Evolutionary conservation across 2,888 invertebrate species (phyloP), one percentile per base, ranked within the genome.

Genomic region (Iphiclides podalirius): DNA sequence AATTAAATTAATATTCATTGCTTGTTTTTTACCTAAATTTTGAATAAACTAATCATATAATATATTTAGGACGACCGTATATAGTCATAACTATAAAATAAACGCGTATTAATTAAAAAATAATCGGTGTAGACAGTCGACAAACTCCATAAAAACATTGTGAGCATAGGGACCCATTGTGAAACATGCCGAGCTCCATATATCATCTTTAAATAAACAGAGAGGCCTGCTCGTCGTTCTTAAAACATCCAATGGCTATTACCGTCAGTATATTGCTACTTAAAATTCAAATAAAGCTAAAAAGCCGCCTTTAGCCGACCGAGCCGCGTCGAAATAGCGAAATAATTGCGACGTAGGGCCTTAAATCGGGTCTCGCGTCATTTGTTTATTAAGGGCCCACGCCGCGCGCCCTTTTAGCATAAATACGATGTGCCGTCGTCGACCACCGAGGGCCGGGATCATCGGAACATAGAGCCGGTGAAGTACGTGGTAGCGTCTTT

Each of bases 351-450:
- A 68, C 70, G 70, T 58, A 56, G 52, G 66, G 64, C 70, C 67
- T 78, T 83, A 82, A 83, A 81, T 83, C 78, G 67, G 69, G 52
- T 57, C 64, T 60, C 65, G 71, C 80, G 79, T 83, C 84, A 84
- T 82, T 84, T 81, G 82, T 82, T 83, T 82, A 82, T 83, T 83
- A 82, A 75, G 72, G 72, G 70, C 58, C 75, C 64, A 64, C 59
- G 68, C 72, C 69, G 74, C 71, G 59, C 65, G 64, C 66, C 70
- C 74, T 76, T 79, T 82, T 81, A 82, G 75, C 81, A 79, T 82
- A 81, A 82, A 81, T 77, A 76, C 67, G 57, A 44, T 46, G 48
- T 47, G 34, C 35, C 13, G 26, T 35, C 37, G 38, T 20, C 20
- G 38, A 16, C 28, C 31, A 28, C n/a, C 31, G 42, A n/a, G 13